phyloP scores from a whole-genome alignment of 2,113 vertebrate genomes.

The Oxyruncus cristatus region DNA sequence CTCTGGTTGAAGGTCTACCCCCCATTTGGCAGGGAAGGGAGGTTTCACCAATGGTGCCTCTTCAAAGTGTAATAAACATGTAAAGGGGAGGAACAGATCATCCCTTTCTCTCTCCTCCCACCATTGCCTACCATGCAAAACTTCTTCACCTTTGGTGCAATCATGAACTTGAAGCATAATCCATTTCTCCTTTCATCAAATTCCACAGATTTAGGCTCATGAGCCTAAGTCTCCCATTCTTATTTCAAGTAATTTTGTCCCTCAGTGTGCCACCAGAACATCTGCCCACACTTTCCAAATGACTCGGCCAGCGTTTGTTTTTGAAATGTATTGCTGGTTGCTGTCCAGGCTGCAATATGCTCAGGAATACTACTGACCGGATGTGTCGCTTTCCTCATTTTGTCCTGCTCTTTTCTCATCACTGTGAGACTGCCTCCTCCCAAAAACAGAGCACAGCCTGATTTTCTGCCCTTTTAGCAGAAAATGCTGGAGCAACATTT shows the following conservation, averaged over 20 bases:
- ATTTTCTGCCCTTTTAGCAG: not conserved
- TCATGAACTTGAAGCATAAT: not conserved
- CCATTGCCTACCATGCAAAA: not conserved
- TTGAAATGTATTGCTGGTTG: not conserved
- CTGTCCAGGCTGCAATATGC: not conserved
- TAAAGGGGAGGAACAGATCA: not conserved
- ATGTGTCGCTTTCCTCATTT: not conserved
- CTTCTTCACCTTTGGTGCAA: not conserved
- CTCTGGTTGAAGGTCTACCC: not conserved
- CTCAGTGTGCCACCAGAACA: not conserved
- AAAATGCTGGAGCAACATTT: not conserved
- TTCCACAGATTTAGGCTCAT: not conserved
- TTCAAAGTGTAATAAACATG: not conserved
- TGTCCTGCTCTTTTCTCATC: not conserved
- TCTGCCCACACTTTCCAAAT: not conserved
- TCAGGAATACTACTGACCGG: not conserved
- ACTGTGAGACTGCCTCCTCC: not conserved
- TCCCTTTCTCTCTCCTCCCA: not conserved
- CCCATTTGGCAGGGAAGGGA: not conserved
- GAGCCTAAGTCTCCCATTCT: not conserved
- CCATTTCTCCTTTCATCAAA: not conserved
- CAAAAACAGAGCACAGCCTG: not conserved
- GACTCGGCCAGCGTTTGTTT: not conserved
- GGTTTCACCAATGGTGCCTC: not conserved
- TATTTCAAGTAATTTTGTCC: not conserved